Base-by-base conservation (phyloP, 2,113 vertebrate species). In the Hystrix cristata region DNA sequence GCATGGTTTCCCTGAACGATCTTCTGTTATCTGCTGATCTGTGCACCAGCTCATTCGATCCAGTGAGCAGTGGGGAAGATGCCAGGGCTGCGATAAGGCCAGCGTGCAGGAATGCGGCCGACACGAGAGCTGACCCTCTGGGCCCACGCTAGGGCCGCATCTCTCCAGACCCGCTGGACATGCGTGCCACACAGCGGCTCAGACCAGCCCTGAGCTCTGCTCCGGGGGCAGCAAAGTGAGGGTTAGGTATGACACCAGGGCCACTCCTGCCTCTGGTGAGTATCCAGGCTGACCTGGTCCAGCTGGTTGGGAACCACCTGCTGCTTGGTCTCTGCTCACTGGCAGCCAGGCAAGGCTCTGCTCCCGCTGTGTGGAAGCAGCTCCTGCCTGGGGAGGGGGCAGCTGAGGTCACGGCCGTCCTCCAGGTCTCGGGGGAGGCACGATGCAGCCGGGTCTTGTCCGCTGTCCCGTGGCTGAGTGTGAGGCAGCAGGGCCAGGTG, bases 121-220 rank as follows among this genome's bases (percentile, higher is more conserved):
- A 86, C 87, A 31, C 69, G 83, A n/a, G 64, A 95, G 88, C 94
- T 59, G 95, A 57, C 83, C 82, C 57, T 95, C 96, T 53, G 87
- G 89, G 90, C 60, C 3, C 18, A 23, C 48, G 23, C 57, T 64
- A 64, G 27, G 18, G 34, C 62, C 14, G 14, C 34, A 15, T 89
- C 55, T 91, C 34, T 0, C 23, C 2, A 21, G 51, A 16, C 72
- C 18, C 27, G 95, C 82, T 67, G 72, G 89, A 43, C 25, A 5
- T 1, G 34, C 62, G 71, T 46, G 85, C 31, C 57, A 55, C 4
- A 2, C 0, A 6, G 19, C 6, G 31, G 69, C 69, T 31, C 55
- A 78, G 67, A 55, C 23, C 9, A 7, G 46, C 34, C 7, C 51
- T 31, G 3, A 48, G 8, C 51, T 88, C 67, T 31, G 53, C 82